Percentiles rank a stretch among this genome's conserved stretches.
Evolutionary conservation across 2,888 invertebrate species (phyloP).

Genomic region (Ashinkailepas kermadecensis): DNA sequence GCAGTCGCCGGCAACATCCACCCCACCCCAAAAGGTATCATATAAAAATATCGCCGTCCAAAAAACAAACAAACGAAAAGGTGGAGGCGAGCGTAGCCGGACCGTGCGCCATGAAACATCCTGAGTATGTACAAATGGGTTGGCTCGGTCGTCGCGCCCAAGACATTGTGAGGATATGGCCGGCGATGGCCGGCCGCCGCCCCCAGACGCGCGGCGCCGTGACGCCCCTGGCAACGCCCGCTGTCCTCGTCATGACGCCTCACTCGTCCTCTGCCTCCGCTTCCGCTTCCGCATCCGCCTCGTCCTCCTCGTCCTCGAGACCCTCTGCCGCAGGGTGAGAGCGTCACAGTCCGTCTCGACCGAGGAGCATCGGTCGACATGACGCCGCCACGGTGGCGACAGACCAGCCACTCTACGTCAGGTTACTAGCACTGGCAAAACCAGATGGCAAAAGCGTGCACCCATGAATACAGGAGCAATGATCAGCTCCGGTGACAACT

Average conservation of each 20-base stretch:
- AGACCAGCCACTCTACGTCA: too few species aligned
- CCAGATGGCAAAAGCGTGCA: too few species aligned
- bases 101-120: background rate
- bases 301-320: constrained; percentile 33
- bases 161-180: background rate
- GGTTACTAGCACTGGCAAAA: too few species aligned
- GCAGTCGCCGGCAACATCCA: too few species aligned
- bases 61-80: background rate
- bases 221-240: background rate
- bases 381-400: too few species aligned
- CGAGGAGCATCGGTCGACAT: background rate
- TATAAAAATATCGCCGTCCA: constrained; percentile 19
- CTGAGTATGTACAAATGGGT: constrained; percentile 21
- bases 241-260: background rate
- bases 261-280: constrained; percentile 36
- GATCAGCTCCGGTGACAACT: too few species aligned
- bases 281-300: constrained; percentile 30
- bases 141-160: background rate
- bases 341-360: background rate
- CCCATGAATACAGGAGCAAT: too few species aligned
- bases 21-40: background rate
- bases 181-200: constrained; percentile 23
- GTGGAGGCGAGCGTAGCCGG: background rate
- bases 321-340: background rate
- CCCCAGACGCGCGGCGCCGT: constrained; percentile 20